Conservation (phyloP, 2,888 invertebrate species). For the Heliothis peltigera region DNA sequence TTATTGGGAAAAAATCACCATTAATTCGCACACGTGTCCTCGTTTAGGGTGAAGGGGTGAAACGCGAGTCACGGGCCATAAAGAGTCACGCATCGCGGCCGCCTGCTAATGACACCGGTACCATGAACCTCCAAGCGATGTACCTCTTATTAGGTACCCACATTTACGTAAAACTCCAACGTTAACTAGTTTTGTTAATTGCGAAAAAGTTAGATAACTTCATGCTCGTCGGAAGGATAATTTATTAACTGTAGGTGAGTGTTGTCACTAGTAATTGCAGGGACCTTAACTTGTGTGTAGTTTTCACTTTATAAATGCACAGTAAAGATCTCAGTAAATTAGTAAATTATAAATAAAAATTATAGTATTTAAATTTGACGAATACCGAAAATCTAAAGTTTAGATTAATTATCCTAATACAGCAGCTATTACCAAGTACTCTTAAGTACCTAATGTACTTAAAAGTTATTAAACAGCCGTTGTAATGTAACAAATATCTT, state of each 20-base stretch:
- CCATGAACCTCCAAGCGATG: constrained; percentile 49
- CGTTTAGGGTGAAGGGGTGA: constrained; percentile 86
- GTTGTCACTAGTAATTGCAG: constrained; percentile 1
- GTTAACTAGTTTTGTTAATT: constrained; percentile 60
- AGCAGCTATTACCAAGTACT: not conserved
- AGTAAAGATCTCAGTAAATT: not conserved
- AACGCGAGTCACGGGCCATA: constrained; percentile 84
- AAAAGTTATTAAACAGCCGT: constrained; percentile 14
- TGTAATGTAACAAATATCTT: constrained; percentile 24
- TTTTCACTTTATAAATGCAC: not conserved
- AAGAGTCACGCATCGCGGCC: constrained; percentile 85
- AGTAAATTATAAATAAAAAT: too few relatives aligned
- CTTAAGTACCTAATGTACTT: not conserved
- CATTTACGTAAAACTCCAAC: constrained; percentile 38
- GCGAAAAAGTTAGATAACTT: constrained; percentile 40
- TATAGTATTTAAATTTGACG: too few relatives aligned
- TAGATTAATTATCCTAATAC: not conserved
- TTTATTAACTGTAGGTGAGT: constrained; percentile 22
- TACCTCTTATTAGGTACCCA: constrained; percentile 49
- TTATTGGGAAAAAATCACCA: constrained; percentile 83
- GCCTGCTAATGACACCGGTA: constrained; percentile 80
- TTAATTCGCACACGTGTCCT: constrained; percentile 88
- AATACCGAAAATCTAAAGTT: constrained; percentile 5
- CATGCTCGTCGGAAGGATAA: constrained; percentile 23
- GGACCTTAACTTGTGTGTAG: not conserved